Conservation (phyloP, 2,797 vertebrate genomes). For the Rhynchonycteris naso region DNA sequence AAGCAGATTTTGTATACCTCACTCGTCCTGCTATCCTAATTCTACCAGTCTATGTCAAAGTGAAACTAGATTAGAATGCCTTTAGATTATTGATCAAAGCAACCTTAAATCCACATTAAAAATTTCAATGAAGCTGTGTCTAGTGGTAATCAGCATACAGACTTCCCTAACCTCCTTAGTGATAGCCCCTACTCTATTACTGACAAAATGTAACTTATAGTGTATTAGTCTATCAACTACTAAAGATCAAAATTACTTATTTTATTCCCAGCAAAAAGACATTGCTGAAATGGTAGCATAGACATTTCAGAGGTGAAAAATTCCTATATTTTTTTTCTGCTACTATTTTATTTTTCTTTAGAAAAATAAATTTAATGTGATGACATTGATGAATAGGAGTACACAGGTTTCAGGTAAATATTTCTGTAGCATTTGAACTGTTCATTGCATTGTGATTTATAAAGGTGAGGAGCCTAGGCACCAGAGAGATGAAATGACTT, state of each 20-base stretch:
- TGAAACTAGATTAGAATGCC: not conserved
- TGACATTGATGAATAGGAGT: too few species aligned
- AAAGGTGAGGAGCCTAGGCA: not conserved
- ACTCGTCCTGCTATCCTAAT: not conserved
- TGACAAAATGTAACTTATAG: not conserved
- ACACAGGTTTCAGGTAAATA: too few species aligned
- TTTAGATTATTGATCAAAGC: not conserved
- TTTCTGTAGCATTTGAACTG: too few species aligned
- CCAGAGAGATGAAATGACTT: not conserved
- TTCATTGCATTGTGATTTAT: too few species aligned
- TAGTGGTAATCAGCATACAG: not conserved
- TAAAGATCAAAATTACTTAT: not conserved
- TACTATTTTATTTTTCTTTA: too few species aligned
- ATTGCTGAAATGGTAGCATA: not conserved
- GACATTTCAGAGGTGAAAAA: not conserved
- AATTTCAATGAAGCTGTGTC: not conserved
- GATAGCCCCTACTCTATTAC: not conserved
- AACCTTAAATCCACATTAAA: conserved; percentile 14
- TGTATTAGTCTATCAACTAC: not conserved
- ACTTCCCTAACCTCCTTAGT: not conserved
- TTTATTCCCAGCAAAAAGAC: not conserved
- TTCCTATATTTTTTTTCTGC: not conserved
- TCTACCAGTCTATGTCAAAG: not conserved
- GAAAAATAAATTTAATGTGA: too few species aligned
- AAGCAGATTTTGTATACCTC: not conserved